phyloP scores from a whole-genome alignment of 1,140 invertebrate species.

The Coenobita brevimanus region DNA sequence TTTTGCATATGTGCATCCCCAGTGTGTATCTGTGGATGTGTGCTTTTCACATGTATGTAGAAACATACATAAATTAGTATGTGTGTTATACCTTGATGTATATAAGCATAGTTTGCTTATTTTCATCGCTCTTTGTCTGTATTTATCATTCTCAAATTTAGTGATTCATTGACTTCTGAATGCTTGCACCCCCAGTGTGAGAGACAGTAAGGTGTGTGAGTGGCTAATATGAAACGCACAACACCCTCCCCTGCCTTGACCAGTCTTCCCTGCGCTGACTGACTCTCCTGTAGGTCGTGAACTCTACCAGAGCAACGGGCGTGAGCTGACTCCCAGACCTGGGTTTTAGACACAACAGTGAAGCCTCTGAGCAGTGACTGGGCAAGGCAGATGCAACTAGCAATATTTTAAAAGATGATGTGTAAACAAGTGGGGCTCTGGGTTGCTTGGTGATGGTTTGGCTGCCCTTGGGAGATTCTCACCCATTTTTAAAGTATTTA shows the following conservation, averaged over 20 bases:
- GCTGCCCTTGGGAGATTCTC: slow-evolving; percentile 38
- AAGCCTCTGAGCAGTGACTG: slow-evolving; percentile 64
- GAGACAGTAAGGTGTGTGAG: slow-evolving; percentile 3
- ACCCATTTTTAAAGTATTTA: neutral
- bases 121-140: too few species aligned
- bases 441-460: slow-evolving; percentile 52
- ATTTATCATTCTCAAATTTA: too few species aligned
- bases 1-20: too few species aligned
- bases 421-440: slow-evolving; percentile 43
- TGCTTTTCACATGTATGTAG: too few species aligned
- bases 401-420: neutral
- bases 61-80: too few species aligned
- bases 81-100: too few species aligned
- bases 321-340: slow-evolving; percentile 60
- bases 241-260: too few species aligned
- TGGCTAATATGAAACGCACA: neutral
- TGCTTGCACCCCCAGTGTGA: too few species aligned
- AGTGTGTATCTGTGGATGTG: too few species aligned
- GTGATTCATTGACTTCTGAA: too few species aligned
- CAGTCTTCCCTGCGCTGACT: neutral
- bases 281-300: slow-evolving; percentile 49
- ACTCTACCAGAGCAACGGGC: slow-evolving; percentile 39
- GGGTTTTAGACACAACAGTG: slow-evolving; percentile 41
- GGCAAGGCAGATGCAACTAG: slow-evolving; percentile 60
- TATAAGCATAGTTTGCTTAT: too few species aligned